Evolutionary conservation across 2,888 invertebrate genomes (phyloP), one percentile per base, ranked within the genome.

Genomic region (Drosophila colorata): DNA sequence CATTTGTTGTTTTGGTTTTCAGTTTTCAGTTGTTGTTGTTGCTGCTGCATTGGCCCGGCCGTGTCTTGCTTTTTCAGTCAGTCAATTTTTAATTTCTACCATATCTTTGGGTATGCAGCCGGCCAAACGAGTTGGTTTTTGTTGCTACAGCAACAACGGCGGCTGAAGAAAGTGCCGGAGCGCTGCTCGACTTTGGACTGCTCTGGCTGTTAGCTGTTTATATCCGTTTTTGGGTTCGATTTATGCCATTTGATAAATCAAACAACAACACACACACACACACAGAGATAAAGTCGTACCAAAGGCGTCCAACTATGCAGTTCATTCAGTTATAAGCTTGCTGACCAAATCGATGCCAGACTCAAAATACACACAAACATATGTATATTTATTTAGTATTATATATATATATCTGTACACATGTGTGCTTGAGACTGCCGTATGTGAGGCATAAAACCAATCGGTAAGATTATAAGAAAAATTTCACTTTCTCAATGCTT

Each of bases 401-500:
- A 28, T 28, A 7, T 28, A 28, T 28, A 28, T 28, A 33, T 0
- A 9, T 37, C 6, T 14, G 25, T 9, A 20, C 9, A 18, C 16
- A 33, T 11, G 13, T 37, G 8, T 2, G n/a, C 7, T 13, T 11
- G 25, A 13, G 55, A 52, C 38, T 56, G 80, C 70, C 73, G 60
- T 70, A 61, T 78, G 69, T 71, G 74, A 79, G 81, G 69, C 68
- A 69, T 53, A 80, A 75, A 78, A 77, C 70, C 81, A 82, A 87
- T 79, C 77, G 74, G 49, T 65, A 65, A 80, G 84, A 78, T 82
- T 82, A 78, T 65, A 69, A 58, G 66, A 80, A 79, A 88, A 81
- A 85, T 88, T 87, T 87, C 87, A 87, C 87, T 87, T 87, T 87
- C 86, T 80, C 86, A 75, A 65, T 69, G 70, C 64, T 74, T 84